Evolutionary conservation across 2,797 vertebrate species (phyloP), one percentile per base, ranked within the genome.

Genomic region (Sylvia borin): DNA sequence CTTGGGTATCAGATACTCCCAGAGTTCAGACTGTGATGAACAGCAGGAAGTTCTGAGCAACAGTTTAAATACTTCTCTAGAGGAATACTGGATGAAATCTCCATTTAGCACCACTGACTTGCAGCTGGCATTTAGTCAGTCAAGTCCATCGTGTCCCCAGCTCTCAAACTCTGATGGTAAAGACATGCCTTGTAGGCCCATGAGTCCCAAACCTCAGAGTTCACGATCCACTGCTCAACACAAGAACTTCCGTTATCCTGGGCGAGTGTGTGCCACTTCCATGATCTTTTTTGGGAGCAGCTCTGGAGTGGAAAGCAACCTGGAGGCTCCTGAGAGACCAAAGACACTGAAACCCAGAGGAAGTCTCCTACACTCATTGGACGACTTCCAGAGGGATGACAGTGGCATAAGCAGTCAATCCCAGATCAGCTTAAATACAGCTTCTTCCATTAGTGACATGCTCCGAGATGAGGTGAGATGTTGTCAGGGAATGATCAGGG

Each of bases 181-280:
- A 53, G 98, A 98, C 47, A 96, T 97, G 90, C 99, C 99, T 11
- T 95, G 97, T 51, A 98, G 98, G 70, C 99, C 99, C 47, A 98
- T 99, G 98, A 99, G 99, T 96, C 99, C 98, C 45, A 99, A 99
- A 92, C 99, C 99, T 1, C 98, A 97, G 85, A 99, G 98, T 64
- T 98, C 98, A 19, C 97, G 94, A 38, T 96, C 98, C 10, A 48
- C 66, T 8, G 90, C 96, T 45, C 98, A 98, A 7, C 97, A 96
- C 29, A 97, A 91, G 65, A 92, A 94, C 43, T 98, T 98, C 71
- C 95, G 79, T n/a, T 98, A 98, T 75, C 96, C 98, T 1, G 97
- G 97, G n/a, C 98, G 97, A 34, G 67, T 97, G 13, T 98, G 94
- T n/a, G 97, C 98, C 42, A 77, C 98, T 21, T 98, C 98, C 1